Evolutionary conservation across 23 tunicate species (phyloP).

Genomic region (Halocynthia aurantium): DNA sequence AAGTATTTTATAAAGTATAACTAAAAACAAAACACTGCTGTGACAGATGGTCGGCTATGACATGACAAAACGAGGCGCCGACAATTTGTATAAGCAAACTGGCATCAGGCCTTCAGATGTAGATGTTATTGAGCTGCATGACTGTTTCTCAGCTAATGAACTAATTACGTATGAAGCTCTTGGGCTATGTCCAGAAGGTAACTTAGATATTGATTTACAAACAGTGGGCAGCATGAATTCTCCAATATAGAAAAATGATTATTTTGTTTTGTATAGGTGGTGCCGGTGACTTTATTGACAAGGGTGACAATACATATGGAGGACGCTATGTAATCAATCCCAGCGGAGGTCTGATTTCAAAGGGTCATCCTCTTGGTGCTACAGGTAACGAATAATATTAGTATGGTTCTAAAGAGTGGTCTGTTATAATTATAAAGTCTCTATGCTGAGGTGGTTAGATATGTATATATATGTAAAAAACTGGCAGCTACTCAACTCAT

Average conservation of each 20-base stretch:
- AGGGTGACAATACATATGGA: slow-evolving; percentile 95
- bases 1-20: neutral
- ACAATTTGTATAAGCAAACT: slow-evolving; percentile 53
- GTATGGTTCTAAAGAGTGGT: too few species aligned
- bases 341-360: slow-evolving; percentile 95
- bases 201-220: neutral
- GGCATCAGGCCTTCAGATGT: slow-evolving; percentile 77
- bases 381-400: slow-evolving; percentile 38
- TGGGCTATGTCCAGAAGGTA: slow-evolving; percentile 86
- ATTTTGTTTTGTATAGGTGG: slow-evolving; percentile 41
- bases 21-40: neutral
- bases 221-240: neutral
- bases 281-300: slow-evolving; percentile 96
- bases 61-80: slow-evolving; percentile 79
- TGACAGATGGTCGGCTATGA: slow-evolving; percentile 76
- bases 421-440: too few species aligned
- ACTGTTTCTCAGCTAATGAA: slow-evolving; percentile 98
- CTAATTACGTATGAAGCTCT: slow-evolving; percentile 96
- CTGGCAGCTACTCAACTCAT: too few species aligned
- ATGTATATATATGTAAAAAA: too few species aligned
- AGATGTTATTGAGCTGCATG: slow-evolving; percentile 96
- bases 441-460: too few species aligned
- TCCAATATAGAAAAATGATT: neutral
- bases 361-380: slow-evolving; percentile 99
- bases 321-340: slow-evolving; percentile 94